Conservation (phyloP, 2,113 vertebrate genomes). For the Turdus rufiventris region DNA sequence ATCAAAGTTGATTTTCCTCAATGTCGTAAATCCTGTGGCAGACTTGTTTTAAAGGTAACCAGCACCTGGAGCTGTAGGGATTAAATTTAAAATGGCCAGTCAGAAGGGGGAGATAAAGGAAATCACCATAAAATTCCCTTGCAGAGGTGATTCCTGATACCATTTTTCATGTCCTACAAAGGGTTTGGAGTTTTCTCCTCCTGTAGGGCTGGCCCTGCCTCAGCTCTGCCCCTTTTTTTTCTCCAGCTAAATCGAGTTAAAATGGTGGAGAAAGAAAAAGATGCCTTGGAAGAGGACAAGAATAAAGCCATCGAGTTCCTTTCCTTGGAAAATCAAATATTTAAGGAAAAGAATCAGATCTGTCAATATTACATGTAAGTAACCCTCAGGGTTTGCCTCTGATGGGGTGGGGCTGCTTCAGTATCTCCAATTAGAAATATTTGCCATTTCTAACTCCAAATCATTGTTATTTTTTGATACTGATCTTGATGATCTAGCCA, state of each 20-base stretch:
- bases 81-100: not conserved
- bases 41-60: not conserved
- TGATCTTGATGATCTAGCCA: too few relatives aligned
- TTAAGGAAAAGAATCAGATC: conserved; percentile 86
- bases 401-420: not conserved
- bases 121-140: not conserved
- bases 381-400: not conserved
- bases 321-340: conserved; percentile 87
- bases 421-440: not conserved
- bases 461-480: not conserved
- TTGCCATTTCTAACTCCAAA: not conserved
- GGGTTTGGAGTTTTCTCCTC: not conserved
- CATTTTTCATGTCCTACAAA: rapidly evolving
- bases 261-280: conserved; percentile 95
- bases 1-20: too few relatives aligned
- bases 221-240: not conserved
- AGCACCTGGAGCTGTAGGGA: not conserved
- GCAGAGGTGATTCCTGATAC: not conserved
- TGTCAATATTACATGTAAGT: conserved; percentile 78
- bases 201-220: not conserved
- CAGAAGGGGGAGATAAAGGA: not conserved
- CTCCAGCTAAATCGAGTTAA: conserved; percentile 93
- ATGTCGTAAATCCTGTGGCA: not conserved
- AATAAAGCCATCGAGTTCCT: conserved; percentile 94
- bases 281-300: conserved; percentile 90